Conservation (phyloP, 2,797 vertebrate genomes). For the Sebastes variabilis region DNA sequence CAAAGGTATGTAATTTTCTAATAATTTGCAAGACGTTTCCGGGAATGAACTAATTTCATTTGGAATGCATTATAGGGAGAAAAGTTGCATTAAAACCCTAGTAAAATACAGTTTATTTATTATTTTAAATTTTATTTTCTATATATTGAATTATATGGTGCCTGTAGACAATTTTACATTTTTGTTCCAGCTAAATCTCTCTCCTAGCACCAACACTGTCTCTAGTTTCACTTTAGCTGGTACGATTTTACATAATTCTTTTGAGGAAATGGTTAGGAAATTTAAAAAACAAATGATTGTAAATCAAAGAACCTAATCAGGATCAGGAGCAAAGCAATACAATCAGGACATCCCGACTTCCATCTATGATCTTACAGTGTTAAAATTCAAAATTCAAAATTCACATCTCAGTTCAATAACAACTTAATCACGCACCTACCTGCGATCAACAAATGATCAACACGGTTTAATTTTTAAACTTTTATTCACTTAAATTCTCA, state of each 20-base stretch:
- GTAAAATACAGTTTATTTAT: neutral
- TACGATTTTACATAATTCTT: neutral
- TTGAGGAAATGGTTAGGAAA: neutral
- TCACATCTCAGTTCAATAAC: neutral
- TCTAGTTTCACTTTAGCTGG: neutral
- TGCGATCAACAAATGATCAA: conserved; percentile 29
- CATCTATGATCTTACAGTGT: neutral
- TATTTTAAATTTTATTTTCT: neutral
- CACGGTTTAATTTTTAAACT: conserved; percentile 82
- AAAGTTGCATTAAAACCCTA: neutral
- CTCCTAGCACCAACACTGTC: neutral
- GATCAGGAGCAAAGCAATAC: neutral
- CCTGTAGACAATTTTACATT: neutral
- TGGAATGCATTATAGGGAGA: neutral
- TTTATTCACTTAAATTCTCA: conserved; percentile 96
- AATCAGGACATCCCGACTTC: neutral
- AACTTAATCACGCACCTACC: neutral
- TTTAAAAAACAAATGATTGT: too few relatives aligned
- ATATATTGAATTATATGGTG: neutral
- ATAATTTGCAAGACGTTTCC: fast-evolving
- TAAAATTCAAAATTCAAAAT: neutral
- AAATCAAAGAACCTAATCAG: neutral
- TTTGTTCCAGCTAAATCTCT: neutral
- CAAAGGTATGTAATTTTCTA: neutral
- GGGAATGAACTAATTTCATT: fast-evolving